These are phyloP conservation scores for Polydrusus pterygomalis DNA, from an alignment of 2,888 invertebrate genomes.

Conservation along the genomic window DNA sequence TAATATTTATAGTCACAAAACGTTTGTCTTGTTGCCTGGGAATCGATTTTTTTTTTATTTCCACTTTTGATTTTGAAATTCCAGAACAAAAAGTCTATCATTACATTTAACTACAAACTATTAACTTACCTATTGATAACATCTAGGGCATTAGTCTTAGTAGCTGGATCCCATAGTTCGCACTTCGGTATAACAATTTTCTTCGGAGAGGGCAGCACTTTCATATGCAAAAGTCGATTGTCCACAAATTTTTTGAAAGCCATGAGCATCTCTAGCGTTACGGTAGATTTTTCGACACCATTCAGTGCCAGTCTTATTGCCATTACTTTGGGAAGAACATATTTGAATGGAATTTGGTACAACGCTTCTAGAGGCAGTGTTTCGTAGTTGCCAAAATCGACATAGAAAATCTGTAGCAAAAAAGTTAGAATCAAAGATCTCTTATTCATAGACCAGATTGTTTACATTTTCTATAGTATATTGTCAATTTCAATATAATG, in stretches of 20 bases:
- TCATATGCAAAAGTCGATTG: constrained; percentile 78
- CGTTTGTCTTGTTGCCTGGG: too few relatives aligned
- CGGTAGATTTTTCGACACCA: constrained; percentile 77
- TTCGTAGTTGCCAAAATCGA: constrained; percentile 88
- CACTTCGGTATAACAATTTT: constrained; percentile 81
- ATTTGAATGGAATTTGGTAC: constrained; percentile 84
- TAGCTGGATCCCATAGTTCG: constrained; percentile 77
- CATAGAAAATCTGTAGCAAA: constrained; percentile 77
- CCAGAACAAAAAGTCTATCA: too few relatives aligned
- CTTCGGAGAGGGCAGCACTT: constrained; percentile 78
- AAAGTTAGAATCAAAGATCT: too few relatives aligned
- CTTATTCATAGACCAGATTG: too few relatives aligned
- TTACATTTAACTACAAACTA: too few relatives aligned
- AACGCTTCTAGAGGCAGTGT: constrained; percentile 81
- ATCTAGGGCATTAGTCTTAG: constrained; percentile 76
- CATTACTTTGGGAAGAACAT: constrained; percentile 82
- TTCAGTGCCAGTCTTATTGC: constrained; percentile 84
- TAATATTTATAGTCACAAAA: too few relatives aligned
- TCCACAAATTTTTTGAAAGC: constrained; percentile 82
- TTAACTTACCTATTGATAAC: constrained; percentile 69
- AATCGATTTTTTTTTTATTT: too few relatives aligned
- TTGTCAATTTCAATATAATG: too few relatives aligned
- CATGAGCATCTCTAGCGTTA: constrained; percentile 78
- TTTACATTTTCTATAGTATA: too few relatives aligned
- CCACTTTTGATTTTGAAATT: too few relatives aligned